Percentiles rank a stretch among this genome's conserved stretches.
Conservation (phyloP, 2,888 invertebrate genomes). For the Spodoptera picta region DNA sequence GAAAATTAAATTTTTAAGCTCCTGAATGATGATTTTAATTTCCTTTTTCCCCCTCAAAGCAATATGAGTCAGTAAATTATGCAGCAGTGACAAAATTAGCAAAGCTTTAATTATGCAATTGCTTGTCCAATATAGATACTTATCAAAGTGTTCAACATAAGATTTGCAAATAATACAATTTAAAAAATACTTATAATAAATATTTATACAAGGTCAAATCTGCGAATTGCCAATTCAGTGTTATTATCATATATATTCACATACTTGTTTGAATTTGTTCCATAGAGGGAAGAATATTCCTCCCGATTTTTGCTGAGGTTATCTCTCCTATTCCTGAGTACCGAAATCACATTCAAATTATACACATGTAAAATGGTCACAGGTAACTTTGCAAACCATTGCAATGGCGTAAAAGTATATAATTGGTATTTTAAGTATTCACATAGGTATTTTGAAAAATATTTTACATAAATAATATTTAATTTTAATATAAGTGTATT, state of each 20-base stretch:
- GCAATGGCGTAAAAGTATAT: not conserved
- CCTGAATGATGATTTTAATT: not conserved
- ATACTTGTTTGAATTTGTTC: conserved; percentile 85
- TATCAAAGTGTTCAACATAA: conserved; percentile 53
- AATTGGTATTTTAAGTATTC: too few species aligned
- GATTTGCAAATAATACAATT: conserved; percentile 5
- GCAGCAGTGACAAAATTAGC: conserved; percentile 1
- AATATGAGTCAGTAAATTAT: not conserved
- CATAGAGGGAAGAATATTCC: conserved; percentile 80
- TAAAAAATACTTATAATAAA: conserved; percentile 63
- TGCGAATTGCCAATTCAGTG: conserved; percentile 60
- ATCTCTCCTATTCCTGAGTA: conserved; percentile 86
- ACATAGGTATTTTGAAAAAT: not conserved
- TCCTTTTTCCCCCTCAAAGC: not conserved
- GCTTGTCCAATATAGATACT: conserved; percentile 64
- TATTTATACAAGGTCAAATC: conserved; percentile 71
- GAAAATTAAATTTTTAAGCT: too few species aligned
- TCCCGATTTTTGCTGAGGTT: conserved; percentile 82
- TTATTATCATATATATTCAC: conserved; percentile 69
- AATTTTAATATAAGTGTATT: not conserved
- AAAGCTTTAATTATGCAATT: conserved; percentile 4
- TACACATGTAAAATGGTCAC: conserved; percentile 20
- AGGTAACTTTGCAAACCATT: conserved; percentile 5
- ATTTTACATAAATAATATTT: not conserved
- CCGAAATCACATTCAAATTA: conserved; percentile 64